Base-by-base conservation (phyloP, 2,113 vertebrate species). In the Etheostoma cragini region DNA sequence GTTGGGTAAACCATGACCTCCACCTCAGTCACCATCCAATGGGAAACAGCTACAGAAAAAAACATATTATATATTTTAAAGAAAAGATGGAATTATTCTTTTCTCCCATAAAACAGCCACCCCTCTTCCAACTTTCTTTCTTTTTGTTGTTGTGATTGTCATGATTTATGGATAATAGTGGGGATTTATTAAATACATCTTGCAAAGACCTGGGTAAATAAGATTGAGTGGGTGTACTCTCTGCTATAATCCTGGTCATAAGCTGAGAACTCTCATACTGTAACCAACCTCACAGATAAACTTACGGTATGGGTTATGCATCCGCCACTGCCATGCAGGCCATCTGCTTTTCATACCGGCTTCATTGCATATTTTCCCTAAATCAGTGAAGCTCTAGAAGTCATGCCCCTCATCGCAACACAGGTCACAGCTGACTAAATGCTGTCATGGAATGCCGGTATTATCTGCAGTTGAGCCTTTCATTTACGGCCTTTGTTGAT, bases 401-500 rank as follows among this genome's bases (percentile, higher is more conserved):
- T 84, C 78, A 72, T 82, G 81, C 74, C 68, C 80, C 89, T 64
- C 70, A 80, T 76, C 24, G 68, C 71, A 81, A 54, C 73, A 63
- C 78, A 71, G 84, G 82, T 88, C 89, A 84, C 83, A 89, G 78
- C 84, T 83, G 88, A 87, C 85, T 90, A 87, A 92, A 89, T 53
- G 88, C 83, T 88, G 91, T 90, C 87, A 90, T 90, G 82, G 88
- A 93, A 88, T 86, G 68, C 56, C 22, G 38, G 72, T 80, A 85
- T 88, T 87, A 86, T 92, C 82, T 83, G 84, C 80, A 30, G 81
- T 78, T 81, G 77, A 88, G 83, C 76, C 79, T 88, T 86, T 91
- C 83, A 87, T 91, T 93, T 82, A 87, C 69, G 17, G 35, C 78
- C 78, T 89, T 91, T 87, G 82, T 83, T 92, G 90, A 92, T 87